Evolutionary conservation across 2,888 invertebrate species (phyloP), one percentile per base, ranked within the genome.

Genomic region (Meteorus colon): DNA sequence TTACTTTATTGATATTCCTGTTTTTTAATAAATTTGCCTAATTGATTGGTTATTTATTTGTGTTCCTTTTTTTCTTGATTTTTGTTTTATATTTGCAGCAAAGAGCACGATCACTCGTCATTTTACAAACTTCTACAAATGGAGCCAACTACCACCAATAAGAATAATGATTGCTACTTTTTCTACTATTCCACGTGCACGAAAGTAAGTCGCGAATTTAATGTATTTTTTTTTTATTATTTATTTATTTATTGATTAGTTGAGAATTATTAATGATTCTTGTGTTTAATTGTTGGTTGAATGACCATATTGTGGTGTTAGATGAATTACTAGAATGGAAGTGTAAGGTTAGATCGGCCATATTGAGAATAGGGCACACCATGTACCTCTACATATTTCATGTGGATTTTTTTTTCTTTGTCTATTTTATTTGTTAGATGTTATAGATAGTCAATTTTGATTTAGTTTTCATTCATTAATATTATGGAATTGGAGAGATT

Each of bases 121-220:
- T 88, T 86, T 82, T 88, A 85, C 80, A 84, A 85, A 81, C 88
- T 88, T 81, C 84, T 89, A 83, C 86, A 88, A 85, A 93, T 94
- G 93, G 94, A 94, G 90, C 93, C 93, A 84, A 93, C 55, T 19
- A 55, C 55, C 55, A 55, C 55, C 55, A 55, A 55, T 55, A 94
- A 94, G 91, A 94, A 94, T 89, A 94, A 95, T 90, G 96, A 96
- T 90, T 96, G 96, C 90, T 96, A 96, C 90, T 96, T 96, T 91
- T 96, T 94, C 90, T 96, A 95, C 89, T 96, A 96, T 89, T 96
- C 96, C 75, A 95, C 94, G 80, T 96, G 96, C 89, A 93, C 93
- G 80, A 96, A 96, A 94, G 96, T 96, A 91, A 91, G 91, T 84
- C 5, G 8, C 2, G 19, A 19, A 41, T 2, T 12, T 77, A 34